phyloP scores from a whole-genome alignment of 2,113 vertebrate species.

The Tupaia chinensis region DNA sequence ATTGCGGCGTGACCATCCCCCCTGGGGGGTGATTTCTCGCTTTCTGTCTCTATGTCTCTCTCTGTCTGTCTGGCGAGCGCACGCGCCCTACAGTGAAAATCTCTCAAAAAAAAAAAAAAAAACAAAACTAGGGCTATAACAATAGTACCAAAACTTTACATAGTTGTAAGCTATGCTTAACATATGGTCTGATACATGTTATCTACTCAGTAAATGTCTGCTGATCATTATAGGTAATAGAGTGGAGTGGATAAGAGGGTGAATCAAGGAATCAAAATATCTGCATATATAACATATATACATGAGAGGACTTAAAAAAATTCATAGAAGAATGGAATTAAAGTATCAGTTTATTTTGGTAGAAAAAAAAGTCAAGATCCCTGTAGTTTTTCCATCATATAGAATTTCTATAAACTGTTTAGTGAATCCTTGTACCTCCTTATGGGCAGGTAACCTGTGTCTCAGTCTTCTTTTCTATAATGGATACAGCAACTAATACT shows the following conservation, averaged over 20 bases:
- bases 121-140: no score
- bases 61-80: no score
- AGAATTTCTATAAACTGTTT: no score
- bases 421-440: not conserved
- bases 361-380: no score
- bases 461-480: not conserved
- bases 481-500: not conserved
- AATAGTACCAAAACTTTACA: not conserved
- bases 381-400: no score
- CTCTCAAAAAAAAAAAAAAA: no score
- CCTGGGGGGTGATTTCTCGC: no score
- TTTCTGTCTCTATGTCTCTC: no score
- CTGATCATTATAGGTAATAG: not conserved
- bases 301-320: not conserved
- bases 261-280: constrained; percentile 30
- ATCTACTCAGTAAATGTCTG: constrained; percentile 14
- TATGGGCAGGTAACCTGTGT: not conserved
- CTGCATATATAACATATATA: not conserved
- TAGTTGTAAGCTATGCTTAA: constrained; percentile 1
- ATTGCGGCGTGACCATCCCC: no score
- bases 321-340: no score
- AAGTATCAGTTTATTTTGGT: no score
- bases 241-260: not conserved
- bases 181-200: not conserved
- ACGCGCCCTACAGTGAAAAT: no score